Evolutionary conservation across 2,888 invertebrate genomes (phyloP), one percentile per base, ranked within the genome.

Genomic region (Trissolcus brochymenae): DNA sequence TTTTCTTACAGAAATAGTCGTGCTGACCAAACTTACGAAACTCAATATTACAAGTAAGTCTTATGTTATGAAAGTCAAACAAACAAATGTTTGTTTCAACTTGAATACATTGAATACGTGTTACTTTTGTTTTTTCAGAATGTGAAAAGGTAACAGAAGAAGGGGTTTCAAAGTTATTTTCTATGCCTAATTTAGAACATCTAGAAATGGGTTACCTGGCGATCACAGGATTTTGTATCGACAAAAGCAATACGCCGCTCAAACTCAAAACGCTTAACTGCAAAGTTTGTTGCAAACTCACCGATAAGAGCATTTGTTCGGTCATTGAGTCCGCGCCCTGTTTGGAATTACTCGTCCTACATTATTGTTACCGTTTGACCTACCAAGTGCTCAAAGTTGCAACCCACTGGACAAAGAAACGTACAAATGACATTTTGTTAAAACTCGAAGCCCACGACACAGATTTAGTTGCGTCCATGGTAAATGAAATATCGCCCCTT

Each of bases 361-460:
- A 59, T 50, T 41, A n/a, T 7, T 76, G 75, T 49, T 19, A 3
- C 6, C 4, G 9, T n/a, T 29, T 76, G 40, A 59, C 75, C 3
- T 55, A 65, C 2, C 3, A 41, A 19, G 64, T 76, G 16, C 50
- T 76, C 6, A 54, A 76, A 16, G 65, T 70, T 7, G 75, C 75
- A 0, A 53, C 19, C 0, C 53, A 51, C 7, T 70, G 54, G 50
- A 76, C 75, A 51, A 76, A 75, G 19, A 55, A 68, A 11, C 75
- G 75, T 13, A 75, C 68, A 64, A 70, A 64, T 13, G 25, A 51
- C 21, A 60, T 70, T 60, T 25, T 75, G 35, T 17, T 75, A 19
- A 75, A 68, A 13, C 14, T 75, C 0, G 59, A 64, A 53, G 59
- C 19, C 2, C 19, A 50, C 13, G 40, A 57, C 1, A 68, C 67